Evolutionary conservation across 2,797 vertebrate species (phyloP), one percentile per base, ranked within the genome.

Genomic region (Pseudomugil tenellus): DNA sequence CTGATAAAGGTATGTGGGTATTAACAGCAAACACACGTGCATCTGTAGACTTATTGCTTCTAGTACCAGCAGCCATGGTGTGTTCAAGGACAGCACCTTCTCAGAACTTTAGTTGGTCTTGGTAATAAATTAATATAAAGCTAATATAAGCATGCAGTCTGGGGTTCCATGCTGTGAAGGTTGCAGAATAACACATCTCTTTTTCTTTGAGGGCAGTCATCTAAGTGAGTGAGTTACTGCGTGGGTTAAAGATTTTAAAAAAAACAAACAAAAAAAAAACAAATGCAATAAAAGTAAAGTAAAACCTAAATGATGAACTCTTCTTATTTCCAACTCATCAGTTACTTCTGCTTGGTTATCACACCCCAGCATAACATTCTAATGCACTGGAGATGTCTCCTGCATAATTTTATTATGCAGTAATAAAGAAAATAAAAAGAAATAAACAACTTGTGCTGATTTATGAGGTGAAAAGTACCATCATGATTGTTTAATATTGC

Each of bases 1-100:
- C 63, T 19, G 78, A 78, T 79, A 73, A 79, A 86, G 72, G 77
- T 75, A 65, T 70, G 64, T 61, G 55, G 66, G 75, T 67, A 74
- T 63, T 55, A 41, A 77, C 19, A 7, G 28, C 28, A 13, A 10
- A 21, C 25, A 6, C 16, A 6, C 32, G 43, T 19, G 52, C 39
- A 37, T 67, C 54, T 31, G 28, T 21, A 17, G 68, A 32, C 46
- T 49, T 59, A 64, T 80, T 66, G 43, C 53, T 66, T 41, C 52
- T 41, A 17, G 21, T 29, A 41, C 51, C 83, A 57, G 28, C 64
- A 61, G 73, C 49, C 16, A 19, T 23, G 66, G 37, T 80, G 77
- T 6, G 73, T 88, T 86, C 67, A 84, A 81, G 60, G 76, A 74
- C 72, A 66, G 39, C 54, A 21, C 29, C 43, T 67, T 55, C 51